Evolutionary conservation across 2,888 invertebrate species (phyloP), one percentile per base, ranked within the genome.

Genomic region (Protodeltote pygarga): DNA sequence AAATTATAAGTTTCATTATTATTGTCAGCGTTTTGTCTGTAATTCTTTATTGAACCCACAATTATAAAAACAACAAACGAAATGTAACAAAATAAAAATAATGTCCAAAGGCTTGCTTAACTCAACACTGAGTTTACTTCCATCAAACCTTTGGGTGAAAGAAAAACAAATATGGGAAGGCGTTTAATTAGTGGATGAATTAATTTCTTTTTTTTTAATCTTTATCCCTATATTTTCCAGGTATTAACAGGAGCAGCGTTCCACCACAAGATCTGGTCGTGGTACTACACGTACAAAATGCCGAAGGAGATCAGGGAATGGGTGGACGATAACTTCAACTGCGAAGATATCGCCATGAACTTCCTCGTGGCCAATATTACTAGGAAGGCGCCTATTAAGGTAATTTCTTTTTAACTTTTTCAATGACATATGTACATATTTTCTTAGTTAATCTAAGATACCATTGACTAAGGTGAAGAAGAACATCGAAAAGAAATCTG

Each of bases 341-440:
- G 98, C 81, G 99, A 99, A 85, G 98, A 99, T 79, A 98, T 99
- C 67, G 98, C 98, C 0, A 98, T 99, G 98, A 99, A 99, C 87
- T 99, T 98, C 88, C 94, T 99, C 3, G 97, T 99, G 17, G 96
- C 98, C 1, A 98, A 98, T 81, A 89, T 97, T 10, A 98, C 98
- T 0, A 96, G 97, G 67, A 98, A 98, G 89, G 96, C 98, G 1
- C 98, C 98, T 0, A 97, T 99, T 42, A 97, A 97, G 92, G 96
- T 96, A 79, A 9, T n/a, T 23, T 42, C 11, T 6, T 3, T 19
- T 6, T 24, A 9, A 8, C 9, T 5, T 11, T 1, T 17, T 14
- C 5, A 1, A n/a, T 4, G 8, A 9, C n/a, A 3, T 3, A 5
- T n/a, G n/a, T n/a, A n/a, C n/a, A n/a, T n/a, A 27, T 1, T n/a